A percentile compares a stretch with the other conserved stretches of the same genome.
phyloP scores from a whole-genome alignment of 2,888 invertebrate genomes.

The Ectobius pallidus region DNA sequence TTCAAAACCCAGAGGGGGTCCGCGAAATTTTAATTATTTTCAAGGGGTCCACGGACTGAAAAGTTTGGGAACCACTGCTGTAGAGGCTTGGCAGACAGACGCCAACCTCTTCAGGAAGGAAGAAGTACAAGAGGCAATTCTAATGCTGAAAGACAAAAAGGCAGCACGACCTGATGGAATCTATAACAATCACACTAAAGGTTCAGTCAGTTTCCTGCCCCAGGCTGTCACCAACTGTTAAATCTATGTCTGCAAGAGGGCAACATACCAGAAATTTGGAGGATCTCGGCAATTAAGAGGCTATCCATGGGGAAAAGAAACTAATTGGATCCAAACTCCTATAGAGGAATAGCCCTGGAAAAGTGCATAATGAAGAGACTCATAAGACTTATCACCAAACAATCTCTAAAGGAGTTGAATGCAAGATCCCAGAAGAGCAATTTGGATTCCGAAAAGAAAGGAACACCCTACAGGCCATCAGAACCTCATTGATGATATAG shows the following conservation, averaged over 20 bases:
- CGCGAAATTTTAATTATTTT: too few relatives aligned
- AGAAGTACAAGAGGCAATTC: neutral
- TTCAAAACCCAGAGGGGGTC: too few relatives aligned
- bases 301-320: neutral
- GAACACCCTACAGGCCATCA: too few relatives aligned
- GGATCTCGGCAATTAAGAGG: neutral
- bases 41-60: too few relatives aligned
- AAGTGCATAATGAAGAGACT: neutral
- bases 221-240: neutral
- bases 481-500: neutral
- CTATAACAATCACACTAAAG: neutral
- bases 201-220: neutral
- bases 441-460: too few relatives aligned
- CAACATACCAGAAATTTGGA: too few relatives aligned
- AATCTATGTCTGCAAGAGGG: constrained; percentile 2
- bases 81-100: neutral
- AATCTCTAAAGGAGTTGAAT: neutral
- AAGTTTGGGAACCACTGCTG: too few relatives aligned
- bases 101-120: neutral
- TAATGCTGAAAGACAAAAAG: neutral
- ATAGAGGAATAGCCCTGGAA: neutral
- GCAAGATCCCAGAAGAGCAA: too few relatives aligned
- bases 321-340: too few relatives aligned
- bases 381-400: constrained; percentile 1
- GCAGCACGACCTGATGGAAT: neutral